A percentile compares a stretch with the other conserved stretches of the same genome.
Conservation (phyloP, 2,797 vertebrate species). For the Helostoma temminkii region DNA sequence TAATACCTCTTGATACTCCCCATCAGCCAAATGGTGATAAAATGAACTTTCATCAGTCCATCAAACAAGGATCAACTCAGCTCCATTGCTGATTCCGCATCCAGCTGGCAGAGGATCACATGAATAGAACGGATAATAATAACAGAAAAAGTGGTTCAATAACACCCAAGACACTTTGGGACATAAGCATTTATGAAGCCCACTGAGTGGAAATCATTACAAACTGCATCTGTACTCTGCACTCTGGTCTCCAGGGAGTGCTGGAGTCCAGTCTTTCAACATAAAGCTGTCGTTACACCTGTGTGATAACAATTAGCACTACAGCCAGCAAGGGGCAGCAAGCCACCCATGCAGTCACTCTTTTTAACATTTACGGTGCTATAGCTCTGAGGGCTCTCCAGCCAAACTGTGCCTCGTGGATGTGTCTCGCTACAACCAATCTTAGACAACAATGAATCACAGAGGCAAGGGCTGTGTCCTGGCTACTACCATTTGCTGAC, state of each 20-base stretch:
- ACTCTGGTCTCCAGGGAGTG: conserved; percentile 52
- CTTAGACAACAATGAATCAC: conserved; percentile 69
- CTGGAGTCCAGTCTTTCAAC: conserved; percentile 43
- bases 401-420: conserved; percentile 47
- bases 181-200: conserved; percentile 39
- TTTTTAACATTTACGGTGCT: conserved; percentile 25
- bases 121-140: conserved; percentile 28
- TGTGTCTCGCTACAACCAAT: conserved; percentile 45
- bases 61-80: conserved; percentile 43
- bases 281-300: conserved; percentile 61
- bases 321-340: conserved; percentile 32
- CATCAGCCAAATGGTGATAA: conserved; percentile 54
- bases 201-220: conserved; percentile 48
- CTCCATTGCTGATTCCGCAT: conserved; percentile 5
- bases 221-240: conserved; percentile 47
- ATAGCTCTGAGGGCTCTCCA: conserved; percentile 44
- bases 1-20: conserved; percentile 39
- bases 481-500: conserved; percentile 44
- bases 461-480: conserved; percentile 21
- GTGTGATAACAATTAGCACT: conserved; percentile 59
- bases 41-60: conserved; percentile 50
- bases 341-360: conserved; percentile 12
- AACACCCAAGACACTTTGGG: conserved; percentile 21
- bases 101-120: not conserved
- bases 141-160: conserved; percentile 29